Base-by-base conservation (phyloP, 2,113 vertebrate genomes). In the Callipepla squamata region DNA sequence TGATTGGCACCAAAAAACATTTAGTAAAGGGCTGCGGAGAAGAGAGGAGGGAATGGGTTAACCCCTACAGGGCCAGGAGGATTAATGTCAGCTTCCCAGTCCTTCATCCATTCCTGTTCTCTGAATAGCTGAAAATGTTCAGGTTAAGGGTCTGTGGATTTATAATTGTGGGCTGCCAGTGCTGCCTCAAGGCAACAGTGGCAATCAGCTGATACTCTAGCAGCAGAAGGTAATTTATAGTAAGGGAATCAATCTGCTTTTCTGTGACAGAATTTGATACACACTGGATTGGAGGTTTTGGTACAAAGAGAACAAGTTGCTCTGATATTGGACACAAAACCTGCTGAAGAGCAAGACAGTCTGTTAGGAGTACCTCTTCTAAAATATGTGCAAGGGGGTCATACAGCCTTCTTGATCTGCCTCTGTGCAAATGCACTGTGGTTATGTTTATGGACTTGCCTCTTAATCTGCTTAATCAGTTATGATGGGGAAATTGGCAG, bases 221-320 rank as follows among this genome's bases (percentile, higher is more conserved):
- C 62, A 50, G 77, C 47, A 80, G 61, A 44, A 65, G 78, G 59
- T 89, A 67, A 89, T 36, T 95, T 85, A 89, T n/a, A 80, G 58
- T 30, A 10, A 48, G 34, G 51, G 32, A 79, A 40, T 85, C 62
- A 36, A 66, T 19, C 78, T 74, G 20, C 19, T 92, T 85, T 69
- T 25, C 62, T 38, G 11, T 57, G 30, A 44, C 55, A 48, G 76
- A 89, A 85, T 87, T 86, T 1, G 2, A 44, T 36, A 9, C 11
- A 34, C 5, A 8, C 17, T 40, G 25, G 85, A 13, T 2, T 7
- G 40, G 7, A 69, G 22, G 25, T 47, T 51, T 72, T 87, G 55
- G 74, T 62, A 48, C 15, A 61, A 68, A 22, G 81, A 51, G 69
- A 53, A 58, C 15, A 57, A 76, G 22, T 68, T 21, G 11, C 38